Percentiles rank a stretch among this genome's conserved stretches.
These are phyloP conservation scores for Xylophagus ater DNA, from an alignment of 2,888 invertebrate species.

Conservation along the genomic window DNA sequence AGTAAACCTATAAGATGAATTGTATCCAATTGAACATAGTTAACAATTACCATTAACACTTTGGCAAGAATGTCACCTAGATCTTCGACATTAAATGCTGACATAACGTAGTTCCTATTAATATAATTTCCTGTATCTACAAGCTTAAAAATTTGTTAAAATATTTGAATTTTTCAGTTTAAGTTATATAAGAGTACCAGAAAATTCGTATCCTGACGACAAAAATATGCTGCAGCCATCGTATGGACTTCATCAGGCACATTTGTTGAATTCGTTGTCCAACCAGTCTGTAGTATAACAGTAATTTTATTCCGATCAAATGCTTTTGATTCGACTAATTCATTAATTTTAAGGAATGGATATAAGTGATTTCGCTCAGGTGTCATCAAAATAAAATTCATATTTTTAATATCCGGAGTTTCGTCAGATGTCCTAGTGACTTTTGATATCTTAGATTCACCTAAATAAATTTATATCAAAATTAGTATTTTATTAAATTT, in stretches of 20 bases:
- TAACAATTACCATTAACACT: slow-evolving; percentile 7
- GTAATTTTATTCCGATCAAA: slow-evolving; percentile 29
- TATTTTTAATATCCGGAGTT: slow-evolving; percentile 28
- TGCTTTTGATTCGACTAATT: slow-evolving; percentile 29
- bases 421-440: too few species aligned
- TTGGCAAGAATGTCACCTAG: slow-evolving; percentile 11
- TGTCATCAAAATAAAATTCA: slow-evolving; percentile 31
- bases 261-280: slow-evolving; percentile 33
- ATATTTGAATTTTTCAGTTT: too few species aligned
- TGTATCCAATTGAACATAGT: slow-evolving; percentile 10
- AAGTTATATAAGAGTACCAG: too few species aligned
- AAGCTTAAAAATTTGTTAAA: too few species aligned
- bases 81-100: slow-evolving; percentile 16
- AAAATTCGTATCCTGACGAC: slow-evolving; percentile 33
- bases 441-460: too few species aligned
- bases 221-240: slow-evolving; percentile 29
- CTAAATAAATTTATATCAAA: too few species aligned
- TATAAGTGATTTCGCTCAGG: slow-evolving; percentile 24
- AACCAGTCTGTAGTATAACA: slow-evolving; percentile 34
- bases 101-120: slow-evolving; percentile 16
- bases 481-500: too few species aligned
- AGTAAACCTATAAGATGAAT: slow-evolving; percentile 15
- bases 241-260: slow-evolving; percentile 28
- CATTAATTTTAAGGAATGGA: slow-evolving; percentile 26
- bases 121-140: slow-evolving; percentile 13